Percentiles rank a stretch among this genome's conserved stretches.
Conservation (phyloP, 1,140 invertebrate species). For the Bombus vancouverensis region DNA sequence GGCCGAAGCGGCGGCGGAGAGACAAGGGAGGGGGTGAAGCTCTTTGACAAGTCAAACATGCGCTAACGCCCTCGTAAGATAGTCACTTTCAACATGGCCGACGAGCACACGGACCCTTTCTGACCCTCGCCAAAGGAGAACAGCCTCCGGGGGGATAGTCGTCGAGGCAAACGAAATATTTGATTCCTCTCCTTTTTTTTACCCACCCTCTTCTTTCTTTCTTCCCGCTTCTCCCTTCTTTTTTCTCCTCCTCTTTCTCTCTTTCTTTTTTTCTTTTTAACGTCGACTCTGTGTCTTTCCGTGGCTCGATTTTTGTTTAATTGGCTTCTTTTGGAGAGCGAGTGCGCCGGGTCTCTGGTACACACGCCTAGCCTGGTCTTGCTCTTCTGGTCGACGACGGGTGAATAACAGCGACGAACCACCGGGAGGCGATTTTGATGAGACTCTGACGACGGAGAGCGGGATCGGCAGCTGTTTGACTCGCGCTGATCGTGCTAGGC, state of each 20-base stretch:
- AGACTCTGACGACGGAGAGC: background rate
- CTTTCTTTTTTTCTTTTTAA: background rate
- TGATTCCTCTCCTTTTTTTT: slow-evolving; percentile 27
- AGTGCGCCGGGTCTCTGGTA: background rate
- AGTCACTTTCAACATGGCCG: slow-evolving; percentile 59
- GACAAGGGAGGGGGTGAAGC: background rate
- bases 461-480: background rate
- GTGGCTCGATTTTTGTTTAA: slow-evolving; percentile 45
- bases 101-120: slow-evolving; percentile 48
- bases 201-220: slow-evolving; percentile 22
- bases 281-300: slow-evolving; percentile 19
- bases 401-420: background rate
- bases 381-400: background rate
- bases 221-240: background rate
- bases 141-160: slow-evolving; percentile 35
- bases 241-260: background rate
- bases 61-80: slow-evolving; percentile 61
- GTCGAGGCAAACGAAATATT: slow-evolving; percentile 55
- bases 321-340: slow-evolving; percentile 28
- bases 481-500: background rate
- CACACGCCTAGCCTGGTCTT: background rate
- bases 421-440: slow-evolving; percentile 1
- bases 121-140: slow-evolving; percentile 50
- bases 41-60: slow-evolving; percentile 63
- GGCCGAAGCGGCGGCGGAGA: background rate